phyloP scores from a whole-genome alignment of 2,797 vertebrate genomes.

The Danio choprae region DNA sequence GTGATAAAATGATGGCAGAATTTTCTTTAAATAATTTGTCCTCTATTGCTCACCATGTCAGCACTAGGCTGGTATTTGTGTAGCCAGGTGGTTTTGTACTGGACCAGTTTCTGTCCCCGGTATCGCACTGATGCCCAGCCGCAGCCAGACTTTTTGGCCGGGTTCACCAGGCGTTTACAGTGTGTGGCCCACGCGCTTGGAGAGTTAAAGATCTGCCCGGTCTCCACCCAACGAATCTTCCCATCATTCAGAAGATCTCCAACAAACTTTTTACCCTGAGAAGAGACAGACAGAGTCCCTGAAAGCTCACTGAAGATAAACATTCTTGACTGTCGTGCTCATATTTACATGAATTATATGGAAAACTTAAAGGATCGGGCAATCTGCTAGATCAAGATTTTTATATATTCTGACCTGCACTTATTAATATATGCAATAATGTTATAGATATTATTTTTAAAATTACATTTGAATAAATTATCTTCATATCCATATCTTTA shows the following conservation, averaged over 20 bases:
- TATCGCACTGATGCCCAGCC: conserved; percentile 97
- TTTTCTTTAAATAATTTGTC: background rate
- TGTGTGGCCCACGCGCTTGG: conserved; percentile 98
- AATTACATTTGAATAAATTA: no score
- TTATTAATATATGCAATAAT: no score
- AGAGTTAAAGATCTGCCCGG: conserved; percentile 93
- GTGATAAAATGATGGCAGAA: no score
- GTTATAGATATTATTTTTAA: no score
- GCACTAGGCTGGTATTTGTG: conserved; percentile 89
- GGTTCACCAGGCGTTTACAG: conserved; percentile 96
- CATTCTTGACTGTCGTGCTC: background rate
- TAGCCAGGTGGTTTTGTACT: conserved; percentile 95
- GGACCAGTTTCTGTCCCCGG: conserved; percentile 93
- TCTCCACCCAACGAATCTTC: conserved; percentile 96
- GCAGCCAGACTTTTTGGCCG: conserved; percentile 96
- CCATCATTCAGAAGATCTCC: conserved; percentile 92
- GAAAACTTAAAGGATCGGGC: background rate
- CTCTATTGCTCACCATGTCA: conserved; percentile 82
- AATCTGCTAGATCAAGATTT: background rate
- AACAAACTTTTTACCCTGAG: conserved; percentile 93
- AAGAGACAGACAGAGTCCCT: background rate
- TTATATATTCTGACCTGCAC: background rate
- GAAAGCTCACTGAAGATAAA: background rate
- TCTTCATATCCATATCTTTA: no score
- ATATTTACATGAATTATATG: background rate